Evolutionary conservation across 2,113 vertebrate species (phyloP).

Genomic region (Psophia crepitans): DNA sequence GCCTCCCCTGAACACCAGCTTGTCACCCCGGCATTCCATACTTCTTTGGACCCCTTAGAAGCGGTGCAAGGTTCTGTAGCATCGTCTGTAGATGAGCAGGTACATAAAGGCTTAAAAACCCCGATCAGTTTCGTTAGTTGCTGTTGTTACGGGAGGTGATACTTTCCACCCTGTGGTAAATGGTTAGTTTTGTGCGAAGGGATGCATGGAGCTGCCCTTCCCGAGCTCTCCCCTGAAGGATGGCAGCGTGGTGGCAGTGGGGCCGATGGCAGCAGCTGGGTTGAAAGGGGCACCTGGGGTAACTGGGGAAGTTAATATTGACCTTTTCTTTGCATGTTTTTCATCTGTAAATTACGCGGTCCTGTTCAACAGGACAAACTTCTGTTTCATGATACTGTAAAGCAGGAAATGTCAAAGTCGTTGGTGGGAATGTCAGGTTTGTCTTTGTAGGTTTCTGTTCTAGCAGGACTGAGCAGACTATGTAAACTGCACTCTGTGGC

Average conservation of each 20-base stretch:
- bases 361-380: background rate
- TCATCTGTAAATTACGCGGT: fast-evolving
- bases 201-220: background rate
- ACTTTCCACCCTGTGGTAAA: background rate
- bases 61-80: fast-evolving
- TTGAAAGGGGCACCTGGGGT: background rate
- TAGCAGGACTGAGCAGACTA: background rate
- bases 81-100: background rate
- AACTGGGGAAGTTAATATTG: background rate
- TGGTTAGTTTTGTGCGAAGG: background rate
- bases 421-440: background rate
- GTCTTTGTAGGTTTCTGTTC: background rate
- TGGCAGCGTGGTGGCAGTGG: fast-evolving
- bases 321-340: background rate
- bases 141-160: background rate
- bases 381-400: background rate
- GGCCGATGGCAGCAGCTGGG: background rate
- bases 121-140: background rate
- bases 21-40: fast-evolving
- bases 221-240: fast-evolving
- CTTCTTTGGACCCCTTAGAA: background rate
- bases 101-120: background rate
- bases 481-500: background rate
- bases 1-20: background rate
- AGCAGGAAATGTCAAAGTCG: background rate